Evolutionary conservation across 1,140 invertebrate species (phyloP).

Genomic region (Drosophila serrata): DNA sequence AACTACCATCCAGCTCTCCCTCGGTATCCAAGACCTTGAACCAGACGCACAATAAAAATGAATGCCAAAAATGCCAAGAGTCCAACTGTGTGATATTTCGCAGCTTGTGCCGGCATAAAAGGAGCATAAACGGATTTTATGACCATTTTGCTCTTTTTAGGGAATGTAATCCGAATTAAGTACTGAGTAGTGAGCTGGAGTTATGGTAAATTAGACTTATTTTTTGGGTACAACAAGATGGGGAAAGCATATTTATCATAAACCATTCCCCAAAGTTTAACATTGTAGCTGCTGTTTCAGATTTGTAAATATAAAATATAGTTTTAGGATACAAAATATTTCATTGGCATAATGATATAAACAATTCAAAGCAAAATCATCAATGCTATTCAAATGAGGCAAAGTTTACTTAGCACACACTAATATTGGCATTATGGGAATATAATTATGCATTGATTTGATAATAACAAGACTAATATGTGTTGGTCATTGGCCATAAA

Average conservation of each 20-base stretch:
- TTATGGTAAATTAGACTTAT: constrained; percentile 37
- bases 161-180: constrained; percentile 43
- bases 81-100: constrained; percentile 43
- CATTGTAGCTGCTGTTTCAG: background rate
- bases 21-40: constrained; percentile 22
- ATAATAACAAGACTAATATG: constrained; percentile 4
- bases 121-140: constrained; percentile 42
- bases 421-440: background rate
- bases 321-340: no score
- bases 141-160: constrained; percentile 40
- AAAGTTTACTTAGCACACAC: background rate
- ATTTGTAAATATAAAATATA: background rate
- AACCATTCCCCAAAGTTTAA: background rate
- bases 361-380: background rate
- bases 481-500: constrained; percentile 17
- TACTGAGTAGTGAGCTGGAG: constrained; percentile 36
- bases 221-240: constrained; percentile 5
- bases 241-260: constrained; percentile 13
- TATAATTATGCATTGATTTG: constrained; percentile 18
- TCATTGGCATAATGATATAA: no score
- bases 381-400: background rate
- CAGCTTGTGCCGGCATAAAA: constrained; percentile 39
- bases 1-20: constrained; percentile 9
- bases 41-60: constrained; percentile 41
- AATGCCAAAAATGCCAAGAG: constrained; percentile 26